Conservation (phyloP, 2,797 vertebrate genomes). For the Argentina silus region DNA sequence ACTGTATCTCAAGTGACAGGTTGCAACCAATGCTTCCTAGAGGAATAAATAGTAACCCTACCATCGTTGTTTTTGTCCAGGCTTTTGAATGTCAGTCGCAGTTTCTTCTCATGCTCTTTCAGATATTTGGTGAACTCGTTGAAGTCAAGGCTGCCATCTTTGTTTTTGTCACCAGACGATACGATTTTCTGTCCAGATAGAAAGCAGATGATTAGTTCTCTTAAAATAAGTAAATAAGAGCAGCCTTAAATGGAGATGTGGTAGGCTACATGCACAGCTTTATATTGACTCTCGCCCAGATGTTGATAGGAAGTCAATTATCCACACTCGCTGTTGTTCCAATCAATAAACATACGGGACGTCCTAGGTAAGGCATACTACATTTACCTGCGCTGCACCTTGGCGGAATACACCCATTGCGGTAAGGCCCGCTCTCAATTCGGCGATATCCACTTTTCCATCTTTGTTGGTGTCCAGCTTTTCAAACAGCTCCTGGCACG, state of each 20-base stretch:
- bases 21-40: not conserved
- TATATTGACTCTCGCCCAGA: too few relatives aligned
- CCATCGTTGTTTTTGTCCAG: conserved; percentile 94
- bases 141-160: conserved; percentile 90
- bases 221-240: too few relatives aligned
- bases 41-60: conserved; percentile 48
- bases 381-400: conserved; percentile 85
- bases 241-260: too few relatives aligned
- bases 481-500: conserved; percentile 86
- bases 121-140: conserved; percentile 91
- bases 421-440: conserved; percentile 86
- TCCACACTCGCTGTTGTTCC: too few relatives aligned
- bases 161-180: conserved; percentile 85
- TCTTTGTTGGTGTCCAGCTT: conserved; percentile 89
- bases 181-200: conserved; percentile 87
- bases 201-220: not conserved
- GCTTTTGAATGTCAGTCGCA: conserved; percentile 91
- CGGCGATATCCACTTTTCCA: conserved; percentile 88
- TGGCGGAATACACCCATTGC: conserved; percentile 86
- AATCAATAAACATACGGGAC: not conserved
- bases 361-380: not conserved
- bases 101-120: conserved; percentile 94
- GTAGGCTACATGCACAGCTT: too few relatives aligned
- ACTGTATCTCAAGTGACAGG: too few relatives aligned
- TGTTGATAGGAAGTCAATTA: too few relatives aligned